Conservation (phyloP, 23 tunicate species). For the Phallusia fumigata region DNA sequence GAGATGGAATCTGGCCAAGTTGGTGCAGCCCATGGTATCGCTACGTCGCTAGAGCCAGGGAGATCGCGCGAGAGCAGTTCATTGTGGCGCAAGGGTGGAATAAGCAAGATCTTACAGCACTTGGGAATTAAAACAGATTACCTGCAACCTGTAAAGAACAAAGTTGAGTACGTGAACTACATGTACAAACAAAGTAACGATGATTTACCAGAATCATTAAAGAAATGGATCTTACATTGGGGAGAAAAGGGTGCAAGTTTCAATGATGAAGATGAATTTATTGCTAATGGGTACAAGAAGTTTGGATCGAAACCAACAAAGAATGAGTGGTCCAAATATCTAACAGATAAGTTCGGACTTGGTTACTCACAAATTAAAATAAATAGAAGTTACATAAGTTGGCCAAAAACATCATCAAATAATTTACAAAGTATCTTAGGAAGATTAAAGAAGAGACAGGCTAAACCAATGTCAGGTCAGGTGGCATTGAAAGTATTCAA, state of each 20-base stretch:
- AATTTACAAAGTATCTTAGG: slow-evolving; percentile 11
- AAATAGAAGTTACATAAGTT: slow-evolving; percentile 8
- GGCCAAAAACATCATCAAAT: slow-evolving; percentile 11
- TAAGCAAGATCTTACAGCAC: background rate
- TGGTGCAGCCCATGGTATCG: slow-evolving; percentile 9
- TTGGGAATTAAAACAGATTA: background rate
- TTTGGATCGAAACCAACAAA: slow-evolving; percentile 13
- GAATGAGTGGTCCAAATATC: slow-evolving; percentile 10
- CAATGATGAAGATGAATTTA: background rate
- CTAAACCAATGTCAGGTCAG: slow-evolving; percentile 16
- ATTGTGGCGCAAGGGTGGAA: background rate
- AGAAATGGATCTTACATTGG: background rate
- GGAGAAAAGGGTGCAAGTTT: slow-evolving; percentile 13
- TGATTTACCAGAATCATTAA: background rate
- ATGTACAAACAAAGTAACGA: background rate
- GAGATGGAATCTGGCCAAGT: slow-evolving; percentile 3
- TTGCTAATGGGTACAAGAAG: background rate
- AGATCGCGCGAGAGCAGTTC: slow-evolving; percentile 3
- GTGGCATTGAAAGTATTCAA: background rate
- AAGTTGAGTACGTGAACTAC: slow-evolving; percentile 10
- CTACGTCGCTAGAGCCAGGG: too few relatives aligned
- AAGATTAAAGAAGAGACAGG: slow-evolving; percentile 13
- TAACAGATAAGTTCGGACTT: slow-evolving; percentile 11
- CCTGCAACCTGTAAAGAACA: slow-evolving; percentile 8
- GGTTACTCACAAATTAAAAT: slow-evolving; percentile 9